Percentiles rank a stretch among this genome's conserved stretches.
These are phyloP conservation scores for Corythoichthys haematopterus DNA, from an alignment of 2,113 vertebrate species.

Conservation along the genomic window DNA sequence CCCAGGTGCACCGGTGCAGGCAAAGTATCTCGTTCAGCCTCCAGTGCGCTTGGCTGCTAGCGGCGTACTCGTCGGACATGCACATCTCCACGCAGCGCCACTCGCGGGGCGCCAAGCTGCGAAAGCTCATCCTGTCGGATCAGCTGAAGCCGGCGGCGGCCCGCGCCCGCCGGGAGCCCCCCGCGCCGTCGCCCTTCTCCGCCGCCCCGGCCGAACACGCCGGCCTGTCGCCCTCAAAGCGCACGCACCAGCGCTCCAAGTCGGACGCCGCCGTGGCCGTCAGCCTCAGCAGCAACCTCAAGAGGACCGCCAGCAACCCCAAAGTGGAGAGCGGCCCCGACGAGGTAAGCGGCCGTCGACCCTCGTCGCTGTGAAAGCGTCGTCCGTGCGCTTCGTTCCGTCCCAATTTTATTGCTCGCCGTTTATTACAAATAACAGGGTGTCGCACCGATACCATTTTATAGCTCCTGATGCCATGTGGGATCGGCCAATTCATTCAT, in stretches of 20 bases:
- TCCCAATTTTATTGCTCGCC: too few species aligned
- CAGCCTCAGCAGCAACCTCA: slow-evolving; percentile 91
- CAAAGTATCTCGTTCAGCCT: slow-evolving; percentile 93
- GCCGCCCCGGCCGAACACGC: slow-evolving; percentile 48
- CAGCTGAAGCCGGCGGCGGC: slow-evolving; percentile 82
- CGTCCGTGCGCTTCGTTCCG: too few species aligned
- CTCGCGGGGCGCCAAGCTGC: slow-evolving; percentile 88
- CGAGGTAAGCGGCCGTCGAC: slow-evolving; percentile 67
- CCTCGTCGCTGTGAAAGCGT: too few species aligned
- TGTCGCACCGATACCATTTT: too few species aligned
- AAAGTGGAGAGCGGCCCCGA: slow-evolving; percentile 91
- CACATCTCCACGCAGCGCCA: slow-evolving; percentile 95
- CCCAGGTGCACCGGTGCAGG: slow-evolving; percentile 86
- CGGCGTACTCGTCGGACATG: slow-evolving; percentile 93
- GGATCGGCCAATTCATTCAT: too few species aligned
- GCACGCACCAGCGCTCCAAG: slow-evolving; percentile 96
- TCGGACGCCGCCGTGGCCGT: slow-evolving; percentile 89
- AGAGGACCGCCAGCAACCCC: slow-evolving; percentile 93
- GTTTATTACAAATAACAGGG: too few species aligned
- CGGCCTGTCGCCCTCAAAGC: slow-evolving; percentile 85
- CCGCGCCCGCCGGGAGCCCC: slow-evolving; percentile 70
- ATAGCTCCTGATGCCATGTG: too few species aligned
- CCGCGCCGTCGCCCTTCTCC: slow-evolving; percentile 49
- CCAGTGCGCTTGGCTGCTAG: slow-evolving; percentile 87
- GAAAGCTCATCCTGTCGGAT: slow-evolving; percentile 89